Conservation (phyloP, 2,888 invertebrate species). For the Hypercompe scribonia region DNA sequence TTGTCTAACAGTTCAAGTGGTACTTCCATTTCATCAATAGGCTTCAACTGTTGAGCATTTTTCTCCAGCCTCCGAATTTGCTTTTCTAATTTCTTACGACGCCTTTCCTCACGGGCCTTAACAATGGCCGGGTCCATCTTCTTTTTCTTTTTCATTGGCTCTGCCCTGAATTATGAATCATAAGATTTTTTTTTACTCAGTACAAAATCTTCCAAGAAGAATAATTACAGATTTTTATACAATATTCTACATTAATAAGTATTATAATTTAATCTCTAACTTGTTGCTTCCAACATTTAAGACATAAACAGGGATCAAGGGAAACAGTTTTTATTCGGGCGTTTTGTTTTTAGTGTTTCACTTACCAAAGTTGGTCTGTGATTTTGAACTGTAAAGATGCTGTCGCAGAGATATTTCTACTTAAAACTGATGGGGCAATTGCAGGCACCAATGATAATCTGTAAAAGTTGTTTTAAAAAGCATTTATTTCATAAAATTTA, state of each 20-base stretch:
- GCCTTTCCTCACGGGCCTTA: slow-evolving; percentile 93
- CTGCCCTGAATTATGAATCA: slow-evolving; percentile 92
- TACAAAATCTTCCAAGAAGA: not conserved
- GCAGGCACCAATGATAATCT: slow-evolving; percentile 71
- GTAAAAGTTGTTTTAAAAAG: slow-evolving; percentile 37
- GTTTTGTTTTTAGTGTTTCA: not conserved
- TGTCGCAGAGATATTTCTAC: slow-evolving; percentile 67
- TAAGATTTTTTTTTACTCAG: not conserved
- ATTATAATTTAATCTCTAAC: too few relatives aligned
- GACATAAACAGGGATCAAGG: too few relatives aligned
- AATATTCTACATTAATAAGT: too few relatives aligned
- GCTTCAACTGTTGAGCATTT: slow-evolving; percentile 94
- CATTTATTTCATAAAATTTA: not conserved
- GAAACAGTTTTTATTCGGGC: not conserved
- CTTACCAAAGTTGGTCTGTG: slow-evolving; percentile 79
- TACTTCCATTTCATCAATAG: slow-evolving; percentile 94
- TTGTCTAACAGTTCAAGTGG: slow-evolving; percentile 89
- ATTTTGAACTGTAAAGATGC: slow-evolving; percentile 72
- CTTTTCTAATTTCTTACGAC: slow-evolving; percentile 94
- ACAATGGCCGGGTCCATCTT: slow-evolving; percentile 93
- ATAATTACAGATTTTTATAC: not conserved
- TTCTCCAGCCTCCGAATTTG: slow-evolving; percentile 94
- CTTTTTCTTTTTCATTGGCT: slow-evolving; percentile 96
- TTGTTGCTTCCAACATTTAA: too few relatives aligned
- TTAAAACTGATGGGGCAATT: slow-evolving; percentile 55